Evolutionary conservation across 1,140 invertebrate species (phyloP).

Genomic region (Penaeus vannamei): DNA sequence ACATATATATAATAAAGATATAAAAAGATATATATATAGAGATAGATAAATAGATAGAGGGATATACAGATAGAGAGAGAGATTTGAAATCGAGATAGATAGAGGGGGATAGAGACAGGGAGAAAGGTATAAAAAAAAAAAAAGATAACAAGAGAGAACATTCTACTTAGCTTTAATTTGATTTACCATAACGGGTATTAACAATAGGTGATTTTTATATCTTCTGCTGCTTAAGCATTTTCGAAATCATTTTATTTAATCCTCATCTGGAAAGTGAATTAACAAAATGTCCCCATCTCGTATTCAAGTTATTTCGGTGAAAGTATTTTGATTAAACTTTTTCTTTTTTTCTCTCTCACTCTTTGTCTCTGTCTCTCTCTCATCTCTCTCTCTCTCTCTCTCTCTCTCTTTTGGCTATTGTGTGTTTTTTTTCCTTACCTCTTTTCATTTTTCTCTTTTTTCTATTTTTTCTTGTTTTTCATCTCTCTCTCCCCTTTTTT

Average conservation of each 20-base stretch:
- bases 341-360: background rate
- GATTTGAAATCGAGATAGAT: background rate
- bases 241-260: too few relatives aligned
- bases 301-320: background rate
- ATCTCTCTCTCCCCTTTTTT: background rate
- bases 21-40: too few relatives aligned
- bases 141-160: slow-evolving; percentile 36
- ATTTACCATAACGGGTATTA: background rate
- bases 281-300: background rate
- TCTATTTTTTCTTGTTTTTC: background rate
- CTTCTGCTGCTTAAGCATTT: too few relatives aligned
- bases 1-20: background rate
- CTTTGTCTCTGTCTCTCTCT: background rate
- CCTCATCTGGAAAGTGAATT: background rate
- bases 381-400: background rate
- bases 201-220: background rate
- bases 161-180: background rate
- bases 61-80: too few relatives aligned
- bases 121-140: background rate
- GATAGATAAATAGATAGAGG: too few relatives aligned
- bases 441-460: background rate
- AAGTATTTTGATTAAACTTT: too few relatives aligned
- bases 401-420: background rate
- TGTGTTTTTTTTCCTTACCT: background rate
- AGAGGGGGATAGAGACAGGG: background rate